Base-by-base conservation (phyloP, 2,888 invertebrate species). In the Neoascia interrupta region DNA sequence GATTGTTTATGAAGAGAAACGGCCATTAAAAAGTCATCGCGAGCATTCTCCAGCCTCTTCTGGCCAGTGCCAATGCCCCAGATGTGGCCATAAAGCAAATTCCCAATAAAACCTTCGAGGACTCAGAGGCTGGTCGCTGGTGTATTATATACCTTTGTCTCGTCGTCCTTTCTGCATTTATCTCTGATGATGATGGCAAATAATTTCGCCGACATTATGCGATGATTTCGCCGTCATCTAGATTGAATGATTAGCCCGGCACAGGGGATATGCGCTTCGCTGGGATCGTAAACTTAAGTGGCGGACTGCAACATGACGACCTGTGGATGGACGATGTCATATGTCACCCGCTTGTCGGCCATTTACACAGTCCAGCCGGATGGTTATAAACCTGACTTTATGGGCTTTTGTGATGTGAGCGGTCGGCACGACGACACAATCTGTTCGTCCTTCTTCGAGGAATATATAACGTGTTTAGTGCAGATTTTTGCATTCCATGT, bases 21-120 rank as follows among this genome's bases (percentile, higher is more conserved):
- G 41, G 34, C 45, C 64, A 70, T 70, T 70, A 70, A 76, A 58
- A 64, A 63, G 49, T 66, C 73, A 73, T 73, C 66, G 58, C 37
- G 16, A 18, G 28, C 75, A 60, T 70, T 64, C 56, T 8, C 34
- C 26, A 39, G 43, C 37, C 43, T n/a, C n/a, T n/a, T n/a, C n/a
- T n/a, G n/a, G n/a, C 19, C 26, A 43, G 49, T 15, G 5, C 10
- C n/a, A n/a, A n/a, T n/a, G n/a, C n/a, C n/a, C n/a, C n/a, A n/a
- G n/a, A n/a, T 11, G 5, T 11, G 16, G 58, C 53, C 66, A 60
- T 47, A 63, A 63, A 70, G 54, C 43, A 70, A 45, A 47, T 37
- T 60, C 18, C 18, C 23, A 60, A 68, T 54, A 53, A 74, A 74
- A 54, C 47, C 10, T 54, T 56, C 69, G 61, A 54, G 69, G 68